These are phyloP conservation scores for Tapirus indicus DNA, from an alignment of 2,797 vertebrate species.

Conservation along the genomic window DNA sequence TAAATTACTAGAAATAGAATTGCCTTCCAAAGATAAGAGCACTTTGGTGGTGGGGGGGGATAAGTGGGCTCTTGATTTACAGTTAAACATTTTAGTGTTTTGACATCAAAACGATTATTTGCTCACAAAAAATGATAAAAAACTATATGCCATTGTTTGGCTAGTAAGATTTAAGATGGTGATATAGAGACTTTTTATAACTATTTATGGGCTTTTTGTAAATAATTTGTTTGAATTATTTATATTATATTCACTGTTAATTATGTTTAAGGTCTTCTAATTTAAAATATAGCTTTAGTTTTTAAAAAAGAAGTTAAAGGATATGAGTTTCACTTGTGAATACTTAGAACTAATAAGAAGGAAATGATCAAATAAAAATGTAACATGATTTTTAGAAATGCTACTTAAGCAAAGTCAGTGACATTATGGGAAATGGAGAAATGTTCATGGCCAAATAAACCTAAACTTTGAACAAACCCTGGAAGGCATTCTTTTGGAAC, in stretches of 20 bases:
- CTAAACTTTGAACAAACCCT: slow-evolving; percentile 53
- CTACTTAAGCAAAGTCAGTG: not conserved
- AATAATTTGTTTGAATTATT: slow-evolving; percentile 21
- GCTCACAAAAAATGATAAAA: not conserved
- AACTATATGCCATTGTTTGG: not conserved
- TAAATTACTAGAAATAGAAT: slow-evolving; percentile 4
- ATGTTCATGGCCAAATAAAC: not conserved
- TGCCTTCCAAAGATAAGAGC: not conserved
- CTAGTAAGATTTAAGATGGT: not conserved
- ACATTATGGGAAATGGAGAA: not conserved
- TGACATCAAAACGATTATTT: slow-evolving; percentile 53
- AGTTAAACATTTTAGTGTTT: slow-evolving; percentile 43
- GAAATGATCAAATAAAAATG: slow-evolving; percentile 15
- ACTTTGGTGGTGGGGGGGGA: rapidly evolving
- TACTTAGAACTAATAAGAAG: slow-evolving; percentile 42
- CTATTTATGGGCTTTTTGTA: not conserved
- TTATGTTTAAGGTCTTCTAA: not conserved
- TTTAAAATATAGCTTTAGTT: slow-evolving; percentile 22
- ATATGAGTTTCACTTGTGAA: not conserved
- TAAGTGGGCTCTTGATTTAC: not conserved
- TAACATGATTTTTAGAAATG: slow-evolving; percentile 32
- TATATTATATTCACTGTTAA: not conserved
- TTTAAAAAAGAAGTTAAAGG: not conserved
- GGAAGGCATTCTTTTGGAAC: slow-evolving; percentile 45
- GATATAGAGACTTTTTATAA: not conserved